Base-by-base conservation (phyloP, 2,888 invertebrate species). In the Galeopsomyia nigrocyanea region DNA sequence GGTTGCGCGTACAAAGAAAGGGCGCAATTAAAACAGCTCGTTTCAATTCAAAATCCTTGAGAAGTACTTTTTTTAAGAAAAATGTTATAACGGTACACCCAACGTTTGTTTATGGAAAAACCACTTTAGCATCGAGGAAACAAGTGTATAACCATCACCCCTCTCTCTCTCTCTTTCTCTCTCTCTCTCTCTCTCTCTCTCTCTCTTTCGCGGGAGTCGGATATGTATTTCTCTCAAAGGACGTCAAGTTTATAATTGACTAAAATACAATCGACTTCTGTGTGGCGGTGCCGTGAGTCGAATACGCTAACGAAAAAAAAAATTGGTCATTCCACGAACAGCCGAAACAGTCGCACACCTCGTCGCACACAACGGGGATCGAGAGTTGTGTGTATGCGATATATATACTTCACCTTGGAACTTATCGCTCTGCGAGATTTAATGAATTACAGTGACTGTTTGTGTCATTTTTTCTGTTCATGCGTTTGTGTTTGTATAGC, bases 391-490 rank as follows among this genome's bases (percentile, higher is more conserved):
- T 49, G n/a, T 39, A 57, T 6, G 56, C 17, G n/a, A 47, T 50
- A 66, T 17, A 55, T 26, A 26, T 26, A 60, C 26, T 39, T 60
- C 17, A 53, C 68, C 68, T 68, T 68, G 68, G 21, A 17, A 47
- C 47, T 68, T 68, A 68, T 68, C 61, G 61, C 61, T 16, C 26
- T n/a, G 61, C 19, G 22, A 68, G 61, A 68, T 62, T 68, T 61
- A 22, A 68, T 47, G 47, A 68, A 68, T 68, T 68, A 56, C 55
- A 22, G 55, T 55, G 47, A 16, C 51, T 10, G 17, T 19, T 56
- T 49, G 10, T 63, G 46, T 39, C n/a, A 16, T 46, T 63, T 53
- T 63, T 51, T 63, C 39, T 22, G 22, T 46, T 56, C 6, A 10
- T n/a, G n/a, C 22, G 17, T 46, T 61, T n/a, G n/a, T n/a, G 17